Evolutionary conservation across 2,797 vertebrate species (phyloP).

Genomic region (Gobionotothen gibberifrons): DNA sequence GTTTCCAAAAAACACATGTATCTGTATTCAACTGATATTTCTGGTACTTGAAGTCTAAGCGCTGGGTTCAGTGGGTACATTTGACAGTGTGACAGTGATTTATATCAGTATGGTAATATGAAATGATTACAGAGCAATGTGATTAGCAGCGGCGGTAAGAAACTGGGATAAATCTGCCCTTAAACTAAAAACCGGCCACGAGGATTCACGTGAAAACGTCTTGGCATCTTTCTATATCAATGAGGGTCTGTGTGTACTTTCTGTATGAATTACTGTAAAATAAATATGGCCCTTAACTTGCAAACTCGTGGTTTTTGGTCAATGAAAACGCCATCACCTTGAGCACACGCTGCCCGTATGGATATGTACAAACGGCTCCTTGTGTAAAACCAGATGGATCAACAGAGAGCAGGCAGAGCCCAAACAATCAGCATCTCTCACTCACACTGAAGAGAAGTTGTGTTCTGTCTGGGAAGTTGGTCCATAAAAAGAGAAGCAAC

Average conservation of each 20-base stretch:
- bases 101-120: not conserved
- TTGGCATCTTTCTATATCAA: not conserved
- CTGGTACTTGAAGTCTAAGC: not conserved
- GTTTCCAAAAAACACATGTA: not conserved
- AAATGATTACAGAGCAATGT: slow-evolving; percentile 1
- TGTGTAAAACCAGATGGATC: not conserved
- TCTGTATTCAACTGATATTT: not conserved
- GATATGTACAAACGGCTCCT: not conserved
- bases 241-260: not conserved
- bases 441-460: slow-evolving; percentile 23
- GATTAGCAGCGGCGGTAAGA: not conserved
- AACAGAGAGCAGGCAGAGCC: not conserved
- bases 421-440: slow-evolving; percentile 33
- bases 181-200: not conserved
- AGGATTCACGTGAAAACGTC: not conserved
- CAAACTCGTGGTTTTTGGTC: not conserved
- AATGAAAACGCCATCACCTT: not conserved
- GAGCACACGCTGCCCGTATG: not conserved
- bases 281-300: not conserved
- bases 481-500: slow-evolving; percentile 25
- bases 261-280: not conserved
- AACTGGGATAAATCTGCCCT: not conserved
- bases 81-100: not conserved
- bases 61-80: not conserved
- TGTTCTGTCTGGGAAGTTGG: slow-evolving; percentile 28